A percentile compares a stretch with the other conserved stretches of the same genome.
Evolutionary conservation across 2,113 vertebrate genomes (phyloP).

Genomic region (Tichodroma muraria): DNA sequence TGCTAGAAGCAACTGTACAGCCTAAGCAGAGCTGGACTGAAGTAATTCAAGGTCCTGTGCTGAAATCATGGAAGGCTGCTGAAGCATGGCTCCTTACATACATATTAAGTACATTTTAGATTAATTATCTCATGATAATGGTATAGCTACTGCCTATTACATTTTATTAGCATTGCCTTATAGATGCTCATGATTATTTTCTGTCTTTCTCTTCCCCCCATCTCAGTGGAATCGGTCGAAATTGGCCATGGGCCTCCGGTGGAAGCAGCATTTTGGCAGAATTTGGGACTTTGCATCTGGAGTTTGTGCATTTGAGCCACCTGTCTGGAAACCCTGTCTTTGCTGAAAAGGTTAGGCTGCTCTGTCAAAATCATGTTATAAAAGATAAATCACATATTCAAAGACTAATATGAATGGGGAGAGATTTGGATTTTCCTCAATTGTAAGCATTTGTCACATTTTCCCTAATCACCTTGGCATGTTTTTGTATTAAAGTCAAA

Average conservation of each 20-base stretch:
- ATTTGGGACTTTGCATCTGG: constrained; percentile 94
- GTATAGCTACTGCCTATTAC: neutral
- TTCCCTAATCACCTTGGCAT: neutral
- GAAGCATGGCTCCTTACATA: neutral
- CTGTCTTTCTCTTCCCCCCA: neutral
- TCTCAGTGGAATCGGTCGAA: constrained; percentile 88
- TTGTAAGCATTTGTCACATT: neutral
- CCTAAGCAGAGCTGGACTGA: neutral
- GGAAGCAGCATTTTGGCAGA: constrained; percentile 99
- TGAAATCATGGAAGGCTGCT: neutral
- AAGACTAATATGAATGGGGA: neutral
- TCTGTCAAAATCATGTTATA: neutral
- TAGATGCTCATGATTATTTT: neutral
- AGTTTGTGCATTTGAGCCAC: constrained; percentile 91
- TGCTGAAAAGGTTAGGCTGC: constrained; percentile 86
- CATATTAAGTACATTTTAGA: neutral
- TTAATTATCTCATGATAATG: neutral
- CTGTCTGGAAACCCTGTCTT: constrained; percentile 91
- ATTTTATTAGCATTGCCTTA: neutral
- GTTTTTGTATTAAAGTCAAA: neutral
- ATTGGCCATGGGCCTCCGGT: constrained; percentile 98
- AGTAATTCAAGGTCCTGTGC: neutral
- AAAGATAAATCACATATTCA: neutral
- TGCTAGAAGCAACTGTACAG: neutral
- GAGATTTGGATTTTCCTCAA: neutral